phyloP scores from a whole-genome alignment of 1,140 invertebrate genomes.

The Brachionus angularis region DNA sequence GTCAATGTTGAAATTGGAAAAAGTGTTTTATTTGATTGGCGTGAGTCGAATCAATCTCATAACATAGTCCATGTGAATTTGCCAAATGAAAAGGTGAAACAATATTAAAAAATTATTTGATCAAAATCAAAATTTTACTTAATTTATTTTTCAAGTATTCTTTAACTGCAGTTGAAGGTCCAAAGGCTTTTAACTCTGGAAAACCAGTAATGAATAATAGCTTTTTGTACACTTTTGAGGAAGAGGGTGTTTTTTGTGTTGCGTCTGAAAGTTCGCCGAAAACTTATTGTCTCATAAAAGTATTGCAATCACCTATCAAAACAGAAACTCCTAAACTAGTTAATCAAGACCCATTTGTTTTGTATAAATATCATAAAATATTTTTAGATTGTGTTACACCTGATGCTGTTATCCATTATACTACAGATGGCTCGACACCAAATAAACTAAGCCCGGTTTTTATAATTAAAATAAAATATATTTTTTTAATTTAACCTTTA shows the following conservation, averaged over 20 bases:
- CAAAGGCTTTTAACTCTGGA: conserved; percentile 56
- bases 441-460: conserved; percentile 6
- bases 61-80: conserved; percentile 58
- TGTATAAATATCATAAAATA: conserved; percentile 48
- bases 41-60: conserved; percentile 50
- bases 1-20: conserved; percentile 52
- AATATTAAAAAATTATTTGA: neutral
- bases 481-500: no score
- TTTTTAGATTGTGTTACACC: conserved; percentile 48
- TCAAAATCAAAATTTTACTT: no score
- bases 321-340: conserved; percentile 48
- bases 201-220: conserved; percentile 52
- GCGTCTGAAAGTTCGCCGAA: conserved; percentile 55
- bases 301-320: conserved; percentile 43
- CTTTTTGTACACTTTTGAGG: conserved; percentile 57
- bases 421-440: conserved; percentile 53
- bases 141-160: conserved; percentile 48
- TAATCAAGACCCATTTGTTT: conserved; percentile 48
- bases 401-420: conserved; percentile 54
- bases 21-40: conserved; percentile 56
- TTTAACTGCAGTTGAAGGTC: conserved; percentile 51
- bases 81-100: conserved; percentile 52
- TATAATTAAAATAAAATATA: no score
- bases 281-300: conserved; percentile 45
- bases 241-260: conserved; percentile 53